These are phyloP conservation scores for Ceratitis capitata DNA, from an alignment of 1,140 invertebrate species.

Conservation along the genomic window DNA sequence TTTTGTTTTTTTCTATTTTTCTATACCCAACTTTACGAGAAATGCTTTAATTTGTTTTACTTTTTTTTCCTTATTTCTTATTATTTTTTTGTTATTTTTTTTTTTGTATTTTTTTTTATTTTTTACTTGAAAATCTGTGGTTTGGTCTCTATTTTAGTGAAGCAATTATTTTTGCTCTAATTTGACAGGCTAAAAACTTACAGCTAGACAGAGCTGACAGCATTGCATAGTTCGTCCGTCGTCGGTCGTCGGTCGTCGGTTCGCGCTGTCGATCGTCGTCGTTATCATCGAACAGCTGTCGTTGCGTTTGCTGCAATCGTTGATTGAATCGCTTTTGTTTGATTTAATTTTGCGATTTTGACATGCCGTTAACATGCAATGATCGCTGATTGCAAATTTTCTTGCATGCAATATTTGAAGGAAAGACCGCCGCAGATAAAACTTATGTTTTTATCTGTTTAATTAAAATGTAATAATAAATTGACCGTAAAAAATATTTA, in stretches of 20 bases:
- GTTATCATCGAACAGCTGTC: neutral
- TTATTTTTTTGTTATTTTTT: neutral
- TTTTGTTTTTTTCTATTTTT: no score
- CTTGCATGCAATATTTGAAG: neutral
- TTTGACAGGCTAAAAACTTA: neutral
- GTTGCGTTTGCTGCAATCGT: neutral
- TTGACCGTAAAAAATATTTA: no score
- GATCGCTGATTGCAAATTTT: neutral
- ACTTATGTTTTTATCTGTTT: neutral
- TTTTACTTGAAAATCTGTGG: neutral
- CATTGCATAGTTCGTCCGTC: no score
- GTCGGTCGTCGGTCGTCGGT: no score
- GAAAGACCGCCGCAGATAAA: no score
- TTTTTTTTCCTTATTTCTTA: neutral
- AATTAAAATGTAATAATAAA: no score
- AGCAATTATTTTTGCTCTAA: conserved; percentile 23
- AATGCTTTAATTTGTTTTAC: neutral
- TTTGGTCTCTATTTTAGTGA: neutral
- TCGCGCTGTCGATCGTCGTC: no score
- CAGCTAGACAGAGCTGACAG: neutral
- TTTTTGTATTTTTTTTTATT: neutral
- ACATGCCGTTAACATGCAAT: neutral
- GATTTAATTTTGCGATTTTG: conserved; percentile 7
- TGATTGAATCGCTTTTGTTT: conserved; percentile 29
- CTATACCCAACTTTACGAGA: no score